Conservation (phyloP, 2,113 vertebrate species). For the Archocentrus centrarchus region DNA sequence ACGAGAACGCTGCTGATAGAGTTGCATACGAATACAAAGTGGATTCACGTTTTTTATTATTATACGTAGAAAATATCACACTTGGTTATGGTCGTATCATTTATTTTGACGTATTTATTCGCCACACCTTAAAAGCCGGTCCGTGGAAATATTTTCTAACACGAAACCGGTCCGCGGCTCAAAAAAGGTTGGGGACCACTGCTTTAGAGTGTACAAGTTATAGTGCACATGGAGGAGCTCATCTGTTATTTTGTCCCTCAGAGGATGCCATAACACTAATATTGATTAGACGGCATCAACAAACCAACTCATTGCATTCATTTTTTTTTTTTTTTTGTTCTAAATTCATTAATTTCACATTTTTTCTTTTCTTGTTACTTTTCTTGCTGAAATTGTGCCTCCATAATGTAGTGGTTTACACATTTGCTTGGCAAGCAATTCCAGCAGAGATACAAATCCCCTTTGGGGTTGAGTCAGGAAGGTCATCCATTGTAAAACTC, state of each 20-base stretch:
- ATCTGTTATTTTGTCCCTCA: neutral
- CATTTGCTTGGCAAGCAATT: neutral
- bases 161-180: too few relatives aligned
- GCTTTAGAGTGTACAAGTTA: neutral
- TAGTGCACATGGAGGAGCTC: conserved; percentile 19
- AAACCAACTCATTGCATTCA: neutral
- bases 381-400: neutral
- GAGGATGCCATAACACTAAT: neutral
- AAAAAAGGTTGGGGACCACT: too few relatives aligned
- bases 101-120: too few relatives aligned
- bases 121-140: too few relatives aligned
- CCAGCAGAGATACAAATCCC: neutral
- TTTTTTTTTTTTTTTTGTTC: neutral
- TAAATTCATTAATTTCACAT: neutral
- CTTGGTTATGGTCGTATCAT: too few relatives aligned
- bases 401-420: neutral
- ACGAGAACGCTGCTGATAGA: too few relatives aligned
- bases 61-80: too few relatives aligned
- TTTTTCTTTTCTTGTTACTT: neutral
- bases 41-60: too few relatives aligned
- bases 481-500: neutral
- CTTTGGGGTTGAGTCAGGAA: neutral
- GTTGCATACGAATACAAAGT: too few relatives aligned
- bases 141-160: too few relatives aligned
- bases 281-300: conserved; percentile 13